Percentiles rank a stretch among this genome's conserved stretches.
These are phyloP conservation scores for Parnassius smintheus DNA, from an alignment of 2,888 invertebrate species.

Conservation along the genomic window DNA sequence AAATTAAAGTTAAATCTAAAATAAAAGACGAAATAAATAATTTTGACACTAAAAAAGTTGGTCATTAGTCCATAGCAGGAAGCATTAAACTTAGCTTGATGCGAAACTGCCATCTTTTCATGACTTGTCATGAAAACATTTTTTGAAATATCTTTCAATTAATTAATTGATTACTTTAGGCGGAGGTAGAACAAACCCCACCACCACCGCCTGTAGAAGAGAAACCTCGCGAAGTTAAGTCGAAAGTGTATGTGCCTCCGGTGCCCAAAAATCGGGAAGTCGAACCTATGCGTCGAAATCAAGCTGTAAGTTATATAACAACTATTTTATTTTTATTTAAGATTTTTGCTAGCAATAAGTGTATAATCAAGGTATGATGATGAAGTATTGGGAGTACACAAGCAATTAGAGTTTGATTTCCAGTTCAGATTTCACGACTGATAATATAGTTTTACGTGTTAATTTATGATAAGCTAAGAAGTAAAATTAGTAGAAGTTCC, in stretches of 20 bases:
- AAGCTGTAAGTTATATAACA: conserved; percentile 39
- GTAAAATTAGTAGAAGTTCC: too few relatives aligned
- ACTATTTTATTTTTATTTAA: neutral
- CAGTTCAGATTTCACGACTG: too few relatives aligned
- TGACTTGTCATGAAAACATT: neutral
- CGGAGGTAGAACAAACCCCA: conserved; percentile 51
- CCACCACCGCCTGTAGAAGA: conserved; percentile 56
- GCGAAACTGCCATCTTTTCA: too few relatives aligned
- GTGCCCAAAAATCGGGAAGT: conserved; percentile 52
- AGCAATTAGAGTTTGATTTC: too few relatives aligned
- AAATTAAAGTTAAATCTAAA: neutral
- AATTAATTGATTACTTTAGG: conserved; percentile 31
- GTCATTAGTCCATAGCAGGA: too few relatives aligned
- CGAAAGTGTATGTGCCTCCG: conserved; percentile 76
- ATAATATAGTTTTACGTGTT: too few relatives aligned
- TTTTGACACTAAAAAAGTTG: too few relatives aligned
- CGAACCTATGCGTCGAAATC: conserved; percentile 52
- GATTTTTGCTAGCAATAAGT: neutral
- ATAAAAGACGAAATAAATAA: neutral
- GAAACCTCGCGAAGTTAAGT: conserved; percentile 52
- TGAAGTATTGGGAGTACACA: too few relatives aligned
- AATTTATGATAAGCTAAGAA: too few relatives aligned
- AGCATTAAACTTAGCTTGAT: too few relatives aligned
- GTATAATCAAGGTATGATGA: too few relatives aligned
- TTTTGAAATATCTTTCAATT: neutral